Base-by-base conservation (phyloP, 2,113 vertebrate genomes). In the Siniperca knerii region DNA sequence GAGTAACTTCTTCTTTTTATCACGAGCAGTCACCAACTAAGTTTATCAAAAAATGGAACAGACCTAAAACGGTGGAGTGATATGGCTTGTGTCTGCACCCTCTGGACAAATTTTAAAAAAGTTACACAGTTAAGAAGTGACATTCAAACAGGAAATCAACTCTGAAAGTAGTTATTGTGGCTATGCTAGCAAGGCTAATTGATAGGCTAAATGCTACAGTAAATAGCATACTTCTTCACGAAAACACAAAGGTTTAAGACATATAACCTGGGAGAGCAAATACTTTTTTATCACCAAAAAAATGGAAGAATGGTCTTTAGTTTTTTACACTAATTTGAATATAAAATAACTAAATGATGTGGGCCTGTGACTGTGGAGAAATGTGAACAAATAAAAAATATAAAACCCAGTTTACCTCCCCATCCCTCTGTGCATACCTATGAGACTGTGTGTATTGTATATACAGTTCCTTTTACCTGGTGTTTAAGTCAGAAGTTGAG, bases 401-500 rank as follows among this genome's bases (percentile, higher is more conserved):
- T 42, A 4, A 33, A 33, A 15, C 12, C 37, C 37, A 42, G 0
- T 16, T 3, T 8, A 33, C 18, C 60, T 33, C 29, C 74, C 33
- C 33, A n/a, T 46, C n/a, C 8, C 46, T 66, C 50, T 61, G 52
- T 79, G 50, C n/a, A 21, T 65, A 13, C 21, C 0, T 23, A 40
- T n/a, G 33, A 37, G 48, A 10, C 35, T 37, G 40, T 73, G 44
- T 48, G 35, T 52, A 82, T 37, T 73, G 72, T 25, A 54, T 46
- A 58, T 29, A 35, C 40, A 62, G 70, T 65, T 79, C 29, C 65
- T 85, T 74, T 77, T 57, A 86, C 71, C 87, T 69, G 84, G 85
- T 90, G 83, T 90, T 93, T 89, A 85, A 89, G 75, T 67, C 66
- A 83, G 74, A 67, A 77, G 69, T 75, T 67, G 67, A 90, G 90